phyloP scores from a whole-genome alignment of 2,113 vertebrate genomes.

The Perca flavescens region DNA sequence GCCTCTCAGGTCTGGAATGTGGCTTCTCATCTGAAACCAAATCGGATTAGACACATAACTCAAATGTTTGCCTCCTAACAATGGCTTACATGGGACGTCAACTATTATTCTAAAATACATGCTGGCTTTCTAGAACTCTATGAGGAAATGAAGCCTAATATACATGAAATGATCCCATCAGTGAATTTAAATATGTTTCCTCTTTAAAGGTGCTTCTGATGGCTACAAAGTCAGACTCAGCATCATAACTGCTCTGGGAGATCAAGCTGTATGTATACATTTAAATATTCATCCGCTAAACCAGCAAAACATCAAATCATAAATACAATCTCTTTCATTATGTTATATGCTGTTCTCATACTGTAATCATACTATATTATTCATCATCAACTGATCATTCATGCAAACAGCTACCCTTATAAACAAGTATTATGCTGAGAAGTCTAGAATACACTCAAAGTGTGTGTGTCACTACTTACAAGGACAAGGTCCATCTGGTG shows the following conservation, averaged over 20 bases:
- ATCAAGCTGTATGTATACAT: conserved; percentile 88
- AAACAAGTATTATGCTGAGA: background rate
- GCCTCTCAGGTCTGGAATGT: conserved; percentile 12
- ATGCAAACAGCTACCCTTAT: background rate
- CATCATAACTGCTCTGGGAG: conserved; percentile 90
- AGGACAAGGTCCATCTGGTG: conserved; percentile 31
- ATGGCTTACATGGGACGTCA: background rate
- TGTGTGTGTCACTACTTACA: background rate
- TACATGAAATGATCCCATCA: background rate
- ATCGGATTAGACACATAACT: conserved; percentile 53
- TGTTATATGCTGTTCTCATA: background rate
- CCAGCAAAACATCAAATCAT: conserved; percentile 6
- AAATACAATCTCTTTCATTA: background rate
- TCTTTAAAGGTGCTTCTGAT: conserved; percentile 83
- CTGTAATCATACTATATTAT: background rate
- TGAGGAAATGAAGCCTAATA: background rate
- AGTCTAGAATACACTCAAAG: background rate
- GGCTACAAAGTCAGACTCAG: conserved; percentile 94
- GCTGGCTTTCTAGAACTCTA: background rate
- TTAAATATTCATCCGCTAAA: background rate
- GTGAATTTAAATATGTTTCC: conserved; percentile 39
- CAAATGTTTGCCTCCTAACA: conserved; percentile 25
- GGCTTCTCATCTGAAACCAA: conserved; percentile 36
- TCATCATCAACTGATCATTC: background rate
- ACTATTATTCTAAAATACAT: background rate